Conservation (phyloP, 2,797 vertebrate species). For the Rhyacichthys aspro region DNA sequence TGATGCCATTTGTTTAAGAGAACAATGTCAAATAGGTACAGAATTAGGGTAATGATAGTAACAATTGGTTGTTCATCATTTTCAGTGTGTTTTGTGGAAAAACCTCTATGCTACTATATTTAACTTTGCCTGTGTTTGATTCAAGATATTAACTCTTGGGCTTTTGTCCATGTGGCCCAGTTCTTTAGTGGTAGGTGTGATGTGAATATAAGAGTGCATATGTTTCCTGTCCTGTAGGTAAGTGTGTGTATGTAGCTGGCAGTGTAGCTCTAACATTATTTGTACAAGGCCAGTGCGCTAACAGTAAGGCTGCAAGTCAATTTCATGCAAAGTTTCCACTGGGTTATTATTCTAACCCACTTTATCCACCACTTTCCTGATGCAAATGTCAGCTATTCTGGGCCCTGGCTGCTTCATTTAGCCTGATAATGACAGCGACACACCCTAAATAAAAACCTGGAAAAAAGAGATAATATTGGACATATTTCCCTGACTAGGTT, state of each 20-base stretch:
- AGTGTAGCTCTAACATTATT: conserved; percentile 35
- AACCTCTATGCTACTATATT: no score
- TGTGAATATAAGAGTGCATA: conserved; percentile 5
- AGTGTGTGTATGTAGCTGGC: conserved; percentile 23
- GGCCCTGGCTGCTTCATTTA: conserved; percentile 27
- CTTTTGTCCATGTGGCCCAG: neutral
- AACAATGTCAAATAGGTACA: no score
- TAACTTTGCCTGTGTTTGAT: no score
- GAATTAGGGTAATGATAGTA: no score
- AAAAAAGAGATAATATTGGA: neutral
- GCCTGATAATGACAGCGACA: conserved; percentile 48
- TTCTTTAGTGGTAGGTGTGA: conserved; percentile 7
- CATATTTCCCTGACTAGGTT: neutral
- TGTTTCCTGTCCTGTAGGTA: conserved; percentile 11
- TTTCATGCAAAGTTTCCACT: conserved; percentile 68
- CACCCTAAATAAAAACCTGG: conserved; percentile 28
- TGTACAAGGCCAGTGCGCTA: conserved; percentile 39
- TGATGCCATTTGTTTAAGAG: no score
- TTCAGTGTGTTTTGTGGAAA: no score
- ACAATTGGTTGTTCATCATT: no score
- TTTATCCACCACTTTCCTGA: conserved; percentile 37
- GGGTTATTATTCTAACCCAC: conserved; percentile 63
- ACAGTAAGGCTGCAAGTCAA: conserved; percentile 49
- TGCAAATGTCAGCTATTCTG: conserved; percentile 57
- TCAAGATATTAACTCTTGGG: no score